Evolutionary conservation across 2,888 invertebrate genomes (phyloP).

Genomic region (Athalia rosae): DNA sequence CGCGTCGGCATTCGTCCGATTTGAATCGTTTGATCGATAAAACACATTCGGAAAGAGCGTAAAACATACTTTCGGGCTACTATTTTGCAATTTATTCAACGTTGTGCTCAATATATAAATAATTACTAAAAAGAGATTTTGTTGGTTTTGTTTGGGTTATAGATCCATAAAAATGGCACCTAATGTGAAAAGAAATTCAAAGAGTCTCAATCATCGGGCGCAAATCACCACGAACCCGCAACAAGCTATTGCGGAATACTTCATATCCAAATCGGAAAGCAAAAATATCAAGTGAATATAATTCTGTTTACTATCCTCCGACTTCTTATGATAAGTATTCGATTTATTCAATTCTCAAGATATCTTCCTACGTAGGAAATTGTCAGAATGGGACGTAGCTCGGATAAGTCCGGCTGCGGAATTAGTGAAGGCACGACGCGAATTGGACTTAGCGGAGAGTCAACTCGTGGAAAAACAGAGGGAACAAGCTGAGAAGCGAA

Average conservation of each 20-base stretch:
- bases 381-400: slow-evolving; percentile 79
- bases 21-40: slow-evolving; percentile 59
- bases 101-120: neutral
- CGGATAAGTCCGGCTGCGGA: slow-evolving; percentile 77
- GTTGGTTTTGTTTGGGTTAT: neutral
- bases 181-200: slow-evolving; percentile 41
- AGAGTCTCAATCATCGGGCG: slow-evolving; percentile 51
- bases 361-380: slow-evolving; percentile 72
- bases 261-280: slow-evolving; percentile 76
- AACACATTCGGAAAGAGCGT: slow-evolving; percentile 17
- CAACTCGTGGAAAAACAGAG: slow-evolving; percentile 74
- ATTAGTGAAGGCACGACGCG: slow-evolving; percentile 76
- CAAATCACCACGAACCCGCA: slow-evolving; percentile 67
- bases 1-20: slow-evolving; percentile 12
- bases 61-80: neutral
- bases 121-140: neutral
- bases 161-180: slow-evolving; percentile 8
- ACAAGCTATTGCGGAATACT: slow-evolving; percentile 76
- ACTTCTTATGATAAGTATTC: too few species aligned
- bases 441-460: slow-evolving; percentile 75
- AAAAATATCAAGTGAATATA: slow-evolving; percentile 74
- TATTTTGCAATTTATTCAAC: neutral
- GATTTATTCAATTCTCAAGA: slow-evolving; percentile 6
- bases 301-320: too few species aligned
- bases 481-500: slow-evolving; percentile 73